phyloP scores from a whole-genome alignment of 2,888 invertebrate genomes.

The Cantharis rufa region DNA sequence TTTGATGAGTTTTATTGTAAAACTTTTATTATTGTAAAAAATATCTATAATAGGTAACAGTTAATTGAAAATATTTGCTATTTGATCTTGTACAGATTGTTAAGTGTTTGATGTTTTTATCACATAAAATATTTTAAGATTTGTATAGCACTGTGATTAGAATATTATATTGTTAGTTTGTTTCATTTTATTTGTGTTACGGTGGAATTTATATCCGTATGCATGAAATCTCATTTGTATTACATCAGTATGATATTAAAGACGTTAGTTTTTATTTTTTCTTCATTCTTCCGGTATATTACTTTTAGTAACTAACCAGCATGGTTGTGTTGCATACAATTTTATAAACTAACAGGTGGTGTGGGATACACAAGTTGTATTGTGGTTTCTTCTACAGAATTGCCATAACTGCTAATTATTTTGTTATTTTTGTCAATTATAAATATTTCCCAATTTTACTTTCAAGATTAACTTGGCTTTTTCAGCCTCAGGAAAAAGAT shows the following conservation, averaged over 20 bases:
- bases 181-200: conserved; percentile 29
- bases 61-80: conserved; percentile 30
- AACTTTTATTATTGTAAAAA: neutral
- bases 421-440: no score
- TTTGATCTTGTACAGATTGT: conserved; percentile 32
- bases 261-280: conserved; percentile 45
- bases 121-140: conserved; percentile 36
- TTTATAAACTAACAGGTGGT: no score
- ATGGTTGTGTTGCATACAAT: no score
- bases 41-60: conserved; percentile 22
- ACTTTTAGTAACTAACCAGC: no score
- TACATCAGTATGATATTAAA: conserved; percentile 41
- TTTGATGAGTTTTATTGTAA: neutral
- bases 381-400: no score
- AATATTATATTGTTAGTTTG: conserved; percentile 39
- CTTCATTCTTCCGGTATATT: neutral
- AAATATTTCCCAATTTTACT: no score
- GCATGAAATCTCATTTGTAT: conserved; percentile 44
- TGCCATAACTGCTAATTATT: no score
- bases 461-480: no score
- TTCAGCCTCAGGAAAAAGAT: no score
- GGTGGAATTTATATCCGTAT: conserved; percentile 37
- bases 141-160: conserved; percentile 53
- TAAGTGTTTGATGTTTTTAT: conserved; percentile 47
- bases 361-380: no score